These are phyloP conservation scores for Recurvirostra avosetta DNA, from an alignment of 2,113 vertebrate species.

Conservation along the genomic window DNA sequence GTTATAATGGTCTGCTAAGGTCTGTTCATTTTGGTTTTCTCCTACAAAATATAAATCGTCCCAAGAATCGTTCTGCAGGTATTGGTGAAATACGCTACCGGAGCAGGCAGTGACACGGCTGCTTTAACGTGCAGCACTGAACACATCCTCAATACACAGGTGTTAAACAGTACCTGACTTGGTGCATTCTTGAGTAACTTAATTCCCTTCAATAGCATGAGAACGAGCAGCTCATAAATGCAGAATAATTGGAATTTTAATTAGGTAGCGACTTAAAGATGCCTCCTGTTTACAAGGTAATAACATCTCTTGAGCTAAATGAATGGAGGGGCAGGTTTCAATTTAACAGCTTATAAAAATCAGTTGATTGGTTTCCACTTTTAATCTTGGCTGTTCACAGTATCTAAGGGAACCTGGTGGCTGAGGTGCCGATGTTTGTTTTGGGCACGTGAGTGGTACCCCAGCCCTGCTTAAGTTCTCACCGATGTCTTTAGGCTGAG, in stretches of 20 bases:
- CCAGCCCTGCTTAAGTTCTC: not conserved
- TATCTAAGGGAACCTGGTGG: not conserved
- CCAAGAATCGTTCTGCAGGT: not conserved
- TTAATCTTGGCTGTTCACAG: not conserved
- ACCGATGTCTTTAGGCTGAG: not conserved
- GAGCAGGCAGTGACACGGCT: not conserved
- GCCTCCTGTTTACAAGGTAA: conserved; percentile 9
- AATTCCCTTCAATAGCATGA: not conserved
- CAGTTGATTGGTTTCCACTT: not conserved
- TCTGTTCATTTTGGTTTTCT: not conserved
- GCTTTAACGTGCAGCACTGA: not conserved
- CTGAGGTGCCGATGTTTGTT: not conserved
- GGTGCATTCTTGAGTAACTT: not conserved
- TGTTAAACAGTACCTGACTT: not conserved
- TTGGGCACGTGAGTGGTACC: not conserved
- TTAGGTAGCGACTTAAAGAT: not conserved
- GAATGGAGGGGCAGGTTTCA: not conserved
- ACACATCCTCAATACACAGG: not conserved
- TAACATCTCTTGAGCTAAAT: not conserved
- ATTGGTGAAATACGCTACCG: not conserved
- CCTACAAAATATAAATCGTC: not conserved
- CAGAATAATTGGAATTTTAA: conserved; percentile 40
- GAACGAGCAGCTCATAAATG: not conserved
- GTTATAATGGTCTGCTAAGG: not conserved
- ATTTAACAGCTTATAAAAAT: not conserved